A percentile compares a stretch with the other conserved stretches of the same genome.
Conservation (phyloP, 2,797 vertebrate species). For the Alauda arvensis region DNA sequence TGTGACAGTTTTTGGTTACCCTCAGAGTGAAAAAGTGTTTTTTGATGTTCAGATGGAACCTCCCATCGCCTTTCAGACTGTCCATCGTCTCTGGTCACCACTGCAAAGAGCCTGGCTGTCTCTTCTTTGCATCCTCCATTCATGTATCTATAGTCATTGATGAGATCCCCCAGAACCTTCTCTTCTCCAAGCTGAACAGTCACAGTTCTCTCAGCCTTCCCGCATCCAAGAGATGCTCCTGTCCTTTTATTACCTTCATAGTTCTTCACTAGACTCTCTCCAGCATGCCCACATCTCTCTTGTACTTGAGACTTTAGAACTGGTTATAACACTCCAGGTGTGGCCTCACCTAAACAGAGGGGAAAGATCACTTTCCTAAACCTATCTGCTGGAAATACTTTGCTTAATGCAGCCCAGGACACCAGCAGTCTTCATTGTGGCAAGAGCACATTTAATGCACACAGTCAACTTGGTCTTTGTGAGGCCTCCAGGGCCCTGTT, state of each 20-base stretch:
- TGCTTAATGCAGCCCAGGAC: not conserved
- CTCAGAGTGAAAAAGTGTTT: not conserved
- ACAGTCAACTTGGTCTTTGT: not conserved
- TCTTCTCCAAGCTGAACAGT: not conserved
- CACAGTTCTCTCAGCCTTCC: not conserved
- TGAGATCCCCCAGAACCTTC: not conserved
- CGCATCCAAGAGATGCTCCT: not conserved
- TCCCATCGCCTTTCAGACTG: not conserved
- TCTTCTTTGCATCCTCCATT: not conserved
- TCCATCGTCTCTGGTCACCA: not conserved
- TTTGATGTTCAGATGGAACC: not conserved
- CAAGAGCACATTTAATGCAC: not conserved
- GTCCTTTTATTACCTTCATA: not conserved
- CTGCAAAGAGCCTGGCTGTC: not conserved
- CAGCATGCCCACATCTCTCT: not conserved
- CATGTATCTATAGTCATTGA: not conserved
- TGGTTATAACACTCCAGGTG: not conserved
- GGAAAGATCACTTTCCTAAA: not conserved
- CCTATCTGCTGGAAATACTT: not conserved
- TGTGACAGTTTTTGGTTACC: not conserved
- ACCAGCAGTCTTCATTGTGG: not conserved
- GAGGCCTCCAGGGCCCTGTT: rapidly evolving
- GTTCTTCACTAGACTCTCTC: not conserved
- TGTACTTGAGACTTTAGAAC: not conserved
- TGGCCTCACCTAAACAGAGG: not conserved